phyloP scores from a whole-genome alignment of 2,113 vertebrate genomes.

The Podarcis cretensis region DNA sequence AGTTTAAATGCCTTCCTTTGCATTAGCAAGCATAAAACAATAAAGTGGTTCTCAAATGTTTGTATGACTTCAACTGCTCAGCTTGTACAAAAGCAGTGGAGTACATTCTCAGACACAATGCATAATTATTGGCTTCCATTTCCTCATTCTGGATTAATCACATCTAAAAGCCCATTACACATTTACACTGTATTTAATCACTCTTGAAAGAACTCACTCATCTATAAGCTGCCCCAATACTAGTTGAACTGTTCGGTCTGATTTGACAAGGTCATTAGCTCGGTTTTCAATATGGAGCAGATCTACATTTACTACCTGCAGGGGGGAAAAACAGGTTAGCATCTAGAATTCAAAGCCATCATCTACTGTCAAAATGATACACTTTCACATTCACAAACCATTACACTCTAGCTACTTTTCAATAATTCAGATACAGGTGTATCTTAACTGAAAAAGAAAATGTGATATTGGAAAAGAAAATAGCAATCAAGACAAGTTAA shows the following conservation, averaged over 20 bases:
- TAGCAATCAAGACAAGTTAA: conserved; percentile 11
- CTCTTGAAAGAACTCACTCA: conserved; percentile 83
- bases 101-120: conserved; percentile 6
- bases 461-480: background rate
- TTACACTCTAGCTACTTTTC: conserved; percentile 23
- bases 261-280: conserved; percentile 88
- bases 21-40: background rate
- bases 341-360: conserved; percentile 39
- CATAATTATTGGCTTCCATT: background rate
- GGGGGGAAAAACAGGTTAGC: conserved; percentile 9
- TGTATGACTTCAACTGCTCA: background rate
- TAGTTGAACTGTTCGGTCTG: conserved; percentile 86
- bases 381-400: background rate
- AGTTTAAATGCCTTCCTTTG: background rate
- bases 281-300: conserved; percentile 91
- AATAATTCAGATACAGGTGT: background rate
- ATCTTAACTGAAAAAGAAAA: conserved; percentile 33
- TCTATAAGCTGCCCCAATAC: conserved; percentile 94
- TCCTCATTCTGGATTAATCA: fast-evolving
- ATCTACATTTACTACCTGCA: conserved; percentile 92
- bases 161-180: background rate
- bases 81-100: background rate
- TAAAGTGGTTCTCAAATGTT: background rate
- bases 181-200: background rate
- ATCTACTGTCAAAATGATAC: conserved; percentile 18